These are phyloP conservation scores for Temnothorax rugatulus DNA, from an alignment of 2,888 invertebrate genomes.

Conservation along the genomic window DNA sequence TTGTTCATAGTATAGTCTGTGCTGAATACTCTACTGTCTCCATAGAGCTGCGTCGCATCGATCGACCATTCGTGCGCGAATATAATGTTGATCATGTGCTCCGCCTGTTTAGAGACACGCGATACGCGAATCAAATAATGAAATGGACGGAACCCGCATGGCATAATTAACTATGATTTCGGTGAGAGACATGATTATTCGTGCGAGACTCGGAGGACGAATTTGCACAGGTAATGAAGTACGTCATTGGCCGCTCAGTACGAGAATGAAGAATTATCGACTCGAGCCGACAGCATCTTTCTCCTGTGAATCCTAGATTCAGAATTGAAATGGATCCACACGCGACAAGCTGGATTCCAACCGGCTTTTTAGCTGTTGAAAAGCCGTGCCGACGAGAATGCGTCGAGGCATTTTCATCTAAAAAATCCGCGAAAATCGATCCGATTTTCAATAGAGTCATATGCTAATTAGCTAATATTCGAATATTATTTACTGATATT, in stretches of 20 bases:
- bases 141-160: conserved; percentile 16
- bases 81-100: conserved; percentile 47
- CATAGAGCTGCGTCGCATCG: conserved; percentile 1
- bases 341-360: conserved; percentile 1
- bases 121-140: conserved; percentile 50
- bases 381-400: neutral
- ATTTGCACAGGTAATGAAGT: conserved; percentile 41
- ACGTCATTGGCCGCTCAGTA: neutral
- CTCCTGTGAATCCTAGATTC: neutral
- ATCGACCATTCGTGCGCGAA: conserved; percentile 26
- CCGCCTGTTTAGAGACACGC: conserved; percentile 38
- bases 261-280: conserved; percentile 42
- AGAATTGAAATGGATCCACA: conserved; percentile 26
- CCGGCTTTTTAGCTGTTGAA: conserved; percentile 13
- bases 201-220: conserved; percentile 13
- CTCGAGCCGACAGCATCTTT: neutral
- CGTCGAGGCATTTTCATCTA: conserved; percentile 3
- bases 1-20: conserved; percentile 12
- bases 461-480: conserved; percentile 3
- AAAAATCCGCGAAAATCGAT: conserved; percentile 32
- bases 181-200: conserved; percentile 27
- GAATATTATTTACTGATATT: conserved; percentile 10
- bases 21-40: neutral
- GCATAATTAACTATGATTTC: conserved; percentile 48
- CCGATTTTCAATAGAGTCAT: conserved; percentile 17